phyloP scores from a whole-genome alignment of 2,797 vertebrate genomes.

The Crenichthys baileyi region DNA sequence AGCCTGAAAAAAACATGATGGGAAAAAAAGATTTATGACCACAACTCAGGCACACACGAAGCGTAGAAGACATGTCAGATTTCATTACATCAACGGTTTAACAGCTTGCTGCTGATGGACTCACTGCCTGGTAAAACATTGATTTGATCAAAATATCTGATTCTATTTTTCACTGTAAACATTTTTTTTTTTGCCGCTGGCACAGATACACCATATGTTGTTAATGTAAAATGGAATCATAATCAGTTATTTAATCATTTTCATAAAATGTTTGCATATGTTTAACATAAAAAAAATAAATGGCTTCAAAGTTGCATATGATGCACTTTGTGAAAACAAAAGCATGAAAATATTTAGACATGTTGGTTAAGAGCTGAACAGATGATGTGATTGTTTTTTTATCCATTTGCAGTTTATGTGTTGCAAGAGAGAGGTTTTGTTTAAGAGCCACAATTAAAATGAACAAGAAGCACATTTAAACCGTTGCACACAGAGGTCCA shows the following conservation, averaged over 20 bases:
- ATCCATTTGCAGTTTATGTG: not conserved
- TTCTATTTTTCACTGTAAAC: not conserved
- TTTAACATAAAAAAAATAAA: not conserved
- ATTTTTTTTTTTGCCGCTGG: not conserved
- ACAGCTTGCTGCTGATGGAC: not conserved
- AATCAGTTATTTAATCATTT: not conserved
- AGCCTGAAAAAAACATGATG: conserved; percentile 23
- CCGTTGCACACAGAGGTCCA: not conserved
- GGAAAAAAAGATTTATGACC: conserved; percentile 26
- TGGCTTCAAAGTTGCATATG: not conserved
- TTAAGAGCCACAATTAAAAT: not conserved
- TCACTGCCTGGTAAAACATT: conserved; percentile 7
- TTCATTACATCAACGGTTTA: conserved; percentile 25
- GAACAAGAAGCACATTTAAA: not conserved
- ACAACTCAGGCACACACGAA: not conserved
- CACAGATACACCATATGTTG: not conserved
- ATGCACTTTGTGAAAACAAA: not conserved
- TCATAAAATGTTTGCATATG: not conserved
- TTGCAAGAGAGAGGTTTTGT: not conserved
- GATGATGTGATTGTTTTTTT: not conserved
- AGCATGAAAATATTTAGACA: not conserved
- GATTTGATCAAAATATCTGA: not conserved
- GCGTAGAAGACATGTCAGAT: conserved; percentile 18
- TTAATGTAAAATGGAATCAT: not conserved
- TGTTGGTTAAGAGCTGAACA: not conserved